Evolutionary conservation across 2,888 invertebrate species (phyloP).

Genomic region (Cheilosia variabilis): DNA sequence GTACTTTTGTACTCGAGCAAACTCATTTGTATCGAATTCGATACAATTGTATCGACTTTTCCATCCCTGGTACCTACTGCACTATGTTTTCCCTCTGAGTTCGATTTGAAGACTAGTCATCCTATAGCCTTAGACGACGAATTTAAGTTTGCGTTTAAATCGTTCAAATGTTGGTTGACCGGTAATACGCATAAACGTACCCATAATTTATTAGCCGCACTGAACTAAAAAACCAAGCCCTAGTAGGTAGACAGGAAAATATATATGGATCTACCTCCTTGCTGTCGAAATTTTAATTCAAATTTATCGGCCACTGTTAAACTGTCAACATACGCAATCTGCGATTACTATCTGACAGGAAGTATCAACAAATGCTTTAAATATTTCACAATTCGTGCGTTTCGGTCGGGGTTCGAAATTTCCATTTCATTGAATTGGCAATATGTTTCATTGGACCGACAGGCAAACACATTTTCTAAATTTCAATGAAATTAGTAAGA

Average conservation of each 20-base stretch:
- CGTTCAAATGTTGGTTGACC: no score
- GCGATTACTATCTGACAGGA: slow-evolving; percentile 27
- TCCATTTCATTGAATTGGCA: background rate
- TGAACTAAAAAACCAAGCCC: background rate
- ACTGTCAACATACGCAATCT: slow-evolving; percentile 30
- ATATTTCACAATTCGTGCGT: slow-evolving; percentile 8
- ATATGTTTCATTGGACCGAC: background rate
- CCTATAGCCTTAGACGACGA: no score
- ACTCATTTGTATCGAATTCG: no score
- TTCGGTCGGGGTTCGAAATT: background rate
- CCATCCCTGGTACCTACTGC: no score
- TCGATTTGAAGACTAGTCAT: no score
- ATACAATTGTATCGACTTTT: no score
- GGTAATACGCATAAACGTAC: no score
- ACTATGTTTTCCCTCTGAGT: no score
- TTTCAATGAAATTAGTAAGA: slow-evolving; percentile 35
- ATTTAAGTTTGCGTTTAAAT: no score
- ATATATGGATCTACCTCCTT: background rate
- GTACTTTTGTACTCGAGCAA: no score
- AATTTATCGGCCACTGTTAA: slow-evolving; percentile 31
- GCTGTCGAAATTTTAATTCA: slow-evolving; percentile 19
- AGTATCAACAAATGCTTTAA: slow-evolving; percentile 4
- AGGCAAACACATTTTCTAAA: slow-evolving; percentile 11
- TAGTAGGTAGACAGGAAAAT: background rate
- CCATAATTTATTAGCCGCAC: background rate